Conservation (phyloP, 2,888 invertebrate species). For the Zhengitettix transpicula region DNA sequence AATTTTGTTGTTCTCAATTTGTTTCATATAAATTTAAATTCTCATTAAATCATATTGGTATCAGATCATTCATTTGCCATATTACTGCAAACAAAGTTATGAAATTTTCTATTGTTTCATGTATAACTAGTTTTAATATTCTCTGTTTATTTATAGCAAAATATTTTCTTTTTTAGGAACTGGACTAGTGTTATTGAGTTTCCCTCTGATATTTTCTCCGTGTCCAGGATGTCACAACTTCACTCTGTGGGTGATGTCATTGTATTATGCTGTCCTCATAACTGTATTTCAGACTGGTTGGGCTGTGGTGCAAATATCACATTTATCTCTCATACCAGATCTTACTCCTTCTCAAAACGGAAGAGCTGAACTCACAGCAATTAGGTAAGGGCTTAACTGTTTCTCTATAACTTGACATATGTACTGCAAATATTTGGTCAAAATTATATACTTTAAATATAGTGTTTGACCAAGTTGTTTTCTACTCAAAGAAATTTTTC, state of each 20-base stretch:
- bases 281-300: constrained; percentile 80
- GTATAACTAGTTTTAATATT: neutral
- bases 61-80: too few relatives aligned
- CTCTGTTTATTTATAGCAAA: constrained; percentile 4
- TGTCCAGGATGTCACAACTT: constrained; percentile 39
- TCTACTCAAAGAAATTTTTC: too few relatives aligned
- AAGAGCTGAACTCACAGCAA: constrained; percentile 63
- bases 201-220: constrained; percentile 60
- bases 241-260: constrained; percentile 20
- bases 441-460: too few relatives aligned
- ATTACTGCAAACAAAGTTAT: too few relatives aligned
- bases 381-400: constrained; percentile 35
- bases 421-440: too few relatives aligned
- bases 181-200: constrained; percentile 48
- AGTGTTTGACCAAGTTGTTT: too few relatives aligned
- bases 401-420: too few relatives aligned
- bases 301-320: constrained; percentile 87
- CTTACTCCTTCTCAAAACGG: constrained; percentile 50
- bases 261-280: constrained; percentile 37
- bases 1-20: too few relatives aligned
- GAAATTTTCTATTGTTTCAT: too few relatives aligned
- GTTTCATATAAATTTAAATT: too few relatives aligned
- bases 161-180: constrained; percentile 44
- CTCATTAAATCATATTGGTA: too few relatives aligned
- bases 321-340: constrained; percentile 76